A percentile compares a stretch with the other conserved stretches of the same genome.
Conservation (phyloP, 2,888 invertebrate species). For the Meganola albula region DNA sequence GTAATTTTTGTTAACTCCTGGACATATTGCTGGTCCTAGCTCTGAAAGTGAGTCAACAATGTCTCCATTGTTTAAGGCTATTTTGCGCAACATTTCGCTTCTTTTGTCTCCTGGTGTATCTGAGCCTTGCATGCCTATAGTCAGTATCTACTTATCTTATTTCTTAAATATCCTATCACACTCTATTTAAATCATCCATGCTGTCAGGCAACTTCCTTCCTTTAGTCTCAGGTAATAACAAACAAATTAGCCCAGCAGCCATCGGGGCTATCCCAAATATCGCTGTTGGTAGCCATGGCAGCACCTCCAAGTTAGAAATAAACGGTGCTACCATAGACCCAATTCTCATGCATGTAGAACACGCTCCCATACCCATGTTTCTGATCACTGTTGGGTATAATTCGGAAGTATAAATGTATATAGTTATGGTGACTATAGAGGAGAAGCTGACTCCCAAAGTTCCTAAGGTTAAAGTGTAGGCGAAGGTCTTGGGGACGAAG, state of each 20-base stretch:
- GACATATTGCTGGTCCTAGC: too few relatives aligned
- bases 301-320: slow-evolving; percentile 77
- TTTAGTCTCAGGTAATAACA: slow-evolving; percentile 87
- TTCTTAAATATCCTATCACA: slow-evolving; percentile 1
- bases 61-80: too few relatives aligned
- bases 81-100: too few relatives aligned
- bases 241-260: slow-evolving; percentile 79
- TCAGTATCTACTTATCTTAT: background rate
- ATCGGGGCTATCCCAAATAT: slow-evolving; percentile 84
- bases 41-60: too few relatives aligned
- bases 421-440: slow-evolving; percentile 86
- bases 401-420: slow-evolving; percentile 91
- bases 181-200: slow-evolving; percentile 81
- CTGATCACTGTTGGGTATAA: slow-evolving; percentile 92
- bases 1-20: too few relatives aligned
- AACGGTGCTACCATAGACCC: slow-evolving; percentile 92
- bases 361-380: slow-evolving; percentile 89
- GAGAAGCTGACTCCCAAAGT: slow-evolving; percentile 87
- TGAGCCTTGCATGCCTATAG: background rate
- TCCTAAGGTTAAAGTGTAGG: slow-evolving; percentile 80
- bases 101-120: too few relatives aligned
- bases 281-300: slow-evolving; percentile 81
- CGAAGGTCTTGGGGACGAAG: slow-evolving; percentile 67
- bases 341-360: slow-evolving; percentile 88
- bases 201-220: slow-evolving; percentile 85